Base-by-base conservation (phyloP, 2,113 vertebrate genomes). In the Bostrychus sinensis region DNA sequence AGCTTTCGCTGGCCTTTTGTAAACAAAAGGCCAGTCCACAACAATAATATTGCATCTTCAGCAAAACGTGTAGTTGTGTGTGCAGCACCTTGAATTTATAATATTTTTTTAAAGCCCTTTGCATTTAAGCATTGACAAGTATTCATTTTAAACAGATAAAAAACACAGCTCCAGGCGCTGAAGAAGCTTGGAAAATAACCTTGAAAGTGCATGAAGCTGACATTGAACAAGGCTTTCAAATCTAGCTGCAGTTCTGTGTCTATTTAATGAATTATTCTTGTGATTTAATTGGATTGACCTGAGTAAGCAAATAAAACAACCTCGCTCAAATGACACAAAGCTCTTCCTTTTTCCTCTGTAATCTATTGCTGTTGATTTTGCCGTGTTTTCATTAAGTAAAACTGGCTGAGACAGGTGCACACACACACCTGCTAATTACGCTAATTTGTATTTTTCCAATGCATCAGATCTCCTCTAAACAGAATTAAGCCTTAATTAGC, bases 361-460 rank as follows among this genome's bases (percentile, higher is more conserved):
- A 25, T 57, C 12, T 38, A 1, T 13, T 41, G 5, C 16, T 22
- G 19, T 26, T 48, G 32, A 34, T 54, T 63, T 19, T 19, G 5
- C 56, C 4, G 25, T 19, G 25, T 41, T 28, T 61, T 43, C 28
- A 32, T 5, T 32, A 50, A 14, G n/a, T 25, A 28, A 16, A n/a
- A 26, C 25, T 57, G 7, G 11, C 53, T 25, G 22, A 50, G 50
- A 37, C 61, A 76, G 51, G 28, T 62, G 72, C 57, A 43, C 37
- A 30, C 37, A 30, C 4, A 20, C 48, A 62, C 58, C 51, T 64
- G 46, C 34, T 64, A 60, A 78, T 72, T 56, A 68, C 34, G 20
- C 26, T 60, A 36, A 72, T 68, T 59, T 28, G 39, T 46, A 17
- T 48, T 63, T 58, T 48, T 26, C 51, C 22, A n/a, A 39, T 14